Percentiles rank a stretch among this genome's conserved stretches.
Conservation (phyloP, 2,113 vertebrate genomes). For the Lagopus leucura region DNA sequence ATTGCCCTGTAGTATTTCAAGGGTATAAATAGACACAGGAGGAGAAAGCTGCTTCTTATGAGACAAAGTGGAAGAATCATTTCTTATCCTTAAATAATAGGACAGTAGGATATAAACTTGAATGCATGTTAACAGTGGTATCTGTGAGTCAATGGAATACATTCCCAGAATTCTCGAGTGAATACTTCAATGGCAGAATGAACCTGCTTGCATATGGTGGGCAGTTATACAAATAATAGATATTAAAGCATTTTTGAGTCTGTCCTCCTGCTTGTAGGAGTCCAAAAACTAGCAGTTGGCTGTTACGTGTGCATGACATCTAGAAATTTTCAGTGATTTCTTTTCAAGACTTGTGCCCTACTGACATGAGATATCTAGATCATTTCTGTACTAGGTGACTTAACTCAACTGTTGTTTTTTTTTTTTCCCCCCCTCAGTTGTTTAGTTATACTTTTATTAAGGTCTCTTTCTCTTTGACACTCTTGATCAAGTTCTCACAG, state of each 20-base stretch:
- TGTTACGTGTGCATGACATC: neutral
- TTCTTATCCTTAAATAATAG: slow-evolving; percentile 2
- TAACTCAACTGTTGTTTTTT: neutral
- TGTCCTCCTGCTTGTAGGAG: neutral
- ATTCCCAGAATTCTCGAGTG: neutral
- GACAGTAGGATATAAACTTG: neutral
- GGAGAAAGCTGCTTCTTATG: neutral
- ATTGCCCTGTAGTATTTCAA: slow-evolving; percentile 2
- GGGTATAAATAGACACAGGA: neutral
- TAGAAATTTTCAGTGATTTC: neutral
- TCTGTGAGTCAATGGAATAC: neutral
- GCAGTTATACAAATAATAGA: neutral
- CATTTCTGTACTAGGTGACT: neutral
- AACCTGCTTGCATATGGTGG: neutral
- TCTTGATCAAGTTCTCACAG: neutral
- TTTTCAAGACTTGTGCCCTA: neutral
- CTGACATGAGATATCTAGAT: neutral
- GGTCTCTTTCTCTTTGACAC: slow-evolving; percentile 7
- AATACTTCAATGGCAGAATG: neutral
- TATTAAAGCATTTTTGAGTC: neutral
- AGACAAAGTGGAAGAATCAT: neutral
- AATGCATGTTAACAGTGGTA: neutral
- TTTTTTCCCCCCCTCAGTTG: neutral
- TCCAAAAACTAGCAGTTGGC: neutral
- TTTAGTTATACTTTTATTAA: neutral